Conservation (phyloP, 2,888 invertebrate species). For the Orthosia gracilis region DNA sequence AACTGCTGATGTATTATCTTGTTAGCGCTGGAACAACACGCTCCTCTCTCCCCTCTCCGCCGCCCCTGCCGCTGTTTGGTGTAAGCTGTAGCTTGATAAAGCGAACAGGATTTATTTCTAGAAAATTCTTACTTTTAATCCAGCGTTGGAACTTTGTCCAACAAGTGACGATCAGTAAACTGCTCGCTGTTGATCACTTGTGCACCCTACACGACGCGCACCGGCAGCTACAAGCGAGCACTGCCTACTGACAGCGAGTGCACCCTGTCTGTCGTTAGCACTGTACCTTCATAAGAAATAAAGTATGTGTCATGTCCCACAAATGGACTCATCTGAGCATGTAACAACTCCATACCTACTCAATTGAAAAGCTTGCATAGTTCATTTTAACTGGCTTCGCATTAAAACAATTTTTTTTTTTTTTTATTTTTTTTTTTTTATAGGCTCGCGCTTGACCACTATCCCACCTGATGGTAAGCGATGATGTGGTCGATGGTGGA, state of each 20-base stretch:
- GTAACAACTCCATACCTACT: background rate
- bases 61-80: background rate
- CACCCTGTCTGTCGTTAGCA: too few relatives aligned
- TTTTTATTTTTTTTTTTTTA: too few relatives aligned
- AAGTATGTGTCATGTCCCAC: too few relatives aligned
- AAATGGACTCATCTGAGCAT: background rate
- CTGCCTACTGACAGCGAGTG: too few relatives aligned
- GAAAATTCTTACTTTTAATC: background rate
- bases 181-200: background rate
- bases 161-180: background rate
- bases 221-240: too few relatives aligned
- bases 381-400: too few relatives aligned
- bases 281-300: too few relatives aligned
- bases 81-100: slow-evolving; percentile 11
- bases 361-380: background rate
- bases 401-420: background rate
- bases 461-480: too few relatives aligned
- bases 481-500: too few relatives aligned
- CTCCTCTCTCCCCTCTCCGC: background rate
- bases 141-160: slow-evolving; percentile 10
- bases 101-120: background rate
- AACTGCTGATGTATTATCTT: background rate
- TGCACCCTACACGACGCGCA: background rate
- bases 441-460: too few relatives aligned
- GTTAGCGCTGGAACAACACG: background rate